Conservation (phyloP, 2,797 vertebrate genomes). For the Cossypha caffra region DNA sequence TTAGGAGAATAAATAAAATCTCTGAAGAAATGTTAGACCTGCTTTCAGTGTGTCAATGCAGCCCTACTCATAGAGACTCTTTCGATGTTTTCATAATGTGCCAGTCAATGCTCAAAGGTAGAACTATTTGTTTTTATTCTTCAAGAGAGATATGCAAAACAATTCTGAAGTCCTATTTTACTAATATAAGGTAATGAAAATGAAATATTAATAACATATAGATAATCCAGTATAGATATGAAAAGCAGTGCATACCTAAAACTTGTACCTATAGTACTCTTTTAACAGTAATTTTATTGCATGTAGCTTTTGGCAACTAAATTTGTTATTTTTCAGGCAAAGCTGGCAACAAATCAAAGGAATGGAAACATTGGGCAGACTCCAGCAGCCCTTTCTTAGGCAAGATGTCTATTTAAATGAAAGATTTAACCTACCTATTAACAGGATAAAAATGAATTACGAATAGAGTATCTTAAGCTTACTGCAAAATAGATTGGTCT, state of each 20-base stretch:
- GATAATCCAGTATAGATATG: neutral
- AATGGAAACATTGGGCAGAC: constrained; percentile 5
- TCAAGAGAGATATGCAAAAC: constrained; percentile 54
- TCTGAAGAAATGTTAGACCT: neutral
- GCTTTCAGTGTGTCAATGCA: neutral
- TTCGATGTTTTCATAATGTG: constrained; percentile 9
- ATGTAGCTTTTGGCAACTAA: constrained; percentile 48
- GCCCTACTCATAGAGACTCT: neutral
- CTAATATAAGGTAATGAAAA: constrained; percentile 56
- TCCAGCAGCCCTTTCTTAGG: constrained; percentile 1
- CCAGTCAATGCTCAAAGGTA: constrained; percentile 38
- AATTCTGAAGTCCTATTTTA: constrained; percentile 52
- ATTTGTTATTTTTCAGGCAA: constrained; percentile 69
- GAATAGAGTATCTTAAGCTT: neutral
- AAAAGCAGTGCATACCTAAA: constrained; percentile 63
- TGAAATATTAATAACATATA: constrained; percentile 56
- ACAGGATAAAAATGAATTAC: neutral
- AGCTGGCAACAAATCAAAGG: constrained; percentile 46
- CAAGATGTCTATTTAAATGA: constrained; percentile 8
- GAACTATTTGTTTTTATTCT: constrained; percentile 63
- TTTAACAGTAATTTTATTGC: constrained; percentile 55
- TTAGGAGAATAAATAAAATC: neutral
- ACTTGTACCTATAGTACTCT: constrained; percentile 31
- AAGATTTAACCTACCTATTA: neutral
- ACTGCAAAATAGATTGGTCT: neutral